Percentiles rank a stretch among this genome's conserved stretches.
Evolutionary conservation across 2,888 invertebrate species (phyloP).

Genomic region (Epinotia nisella): DNA sequence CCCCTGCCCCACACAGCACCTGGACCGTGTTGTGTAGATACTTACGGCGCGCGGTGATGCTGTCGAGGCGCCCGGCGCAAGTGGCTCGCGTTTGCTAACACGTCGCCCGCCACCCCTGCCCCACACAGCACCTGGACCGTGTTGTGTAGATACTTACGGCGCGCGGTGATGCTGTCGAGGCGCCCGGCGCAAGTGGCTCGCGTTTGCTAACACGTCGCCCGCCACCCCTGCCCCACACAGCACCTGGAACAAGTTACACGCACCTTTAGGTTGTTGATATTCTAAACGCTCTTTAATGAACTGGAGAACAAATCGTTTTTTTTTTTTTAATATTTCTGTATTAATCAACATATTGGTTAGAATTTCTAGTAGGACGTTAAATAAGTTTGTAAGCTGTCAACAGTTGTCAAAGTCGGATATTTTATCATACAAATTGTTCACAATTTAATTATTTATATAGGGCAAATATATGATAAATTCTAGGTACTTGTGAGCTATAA

Average conservation of each 20-base stretch:
- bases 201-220: constrained; percentile 78
- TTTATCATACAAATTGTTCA: too few relatives aligned
- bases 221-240: constrained; percentile 82
- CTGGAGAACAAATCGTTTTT: too few relatives aligned
- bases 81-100: constrained; percentile 79
- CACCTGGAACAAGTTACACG: constrained; percentile 65
- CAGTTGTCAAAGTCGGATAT: too few relatives aligned
- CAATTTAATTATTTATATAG: too few relatives aligned
- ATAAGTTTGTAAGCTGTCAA: too few relatives aligned
- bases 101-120: constrained; percentile 80
- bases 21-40: constrained; percentile 41
- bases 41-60: constrained; percentile 76
- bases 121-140: constrained; percentile 79
- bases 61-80: constrained; percentile 70
- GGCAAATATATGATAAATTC: too few relatives aligned
- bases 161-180: constrained; percentile 74
- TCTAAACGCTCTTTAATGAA: too few relatives aligned
- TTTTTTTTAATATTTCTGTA: too few relatives aligned
- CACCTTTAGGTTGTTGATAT: constrained; percentile 5
- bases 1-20: too few relatives aligned
- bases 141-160: constrained; percentile 61
- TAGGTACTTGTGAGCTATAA: too few relatives aligned
- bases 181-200: constrained; percentile 74
- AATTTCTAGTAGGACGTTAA: too few relatives aligned
- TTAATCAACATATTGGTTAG: too few relatives aligned